A percentile compares a stretch with the other conserved stretches of the same genome.
These are phyloP conservation scores for Hecatera dysodea DNA, from an alignment of 2,888 invertebrate species.

Conservation along the genomic window DNA sequence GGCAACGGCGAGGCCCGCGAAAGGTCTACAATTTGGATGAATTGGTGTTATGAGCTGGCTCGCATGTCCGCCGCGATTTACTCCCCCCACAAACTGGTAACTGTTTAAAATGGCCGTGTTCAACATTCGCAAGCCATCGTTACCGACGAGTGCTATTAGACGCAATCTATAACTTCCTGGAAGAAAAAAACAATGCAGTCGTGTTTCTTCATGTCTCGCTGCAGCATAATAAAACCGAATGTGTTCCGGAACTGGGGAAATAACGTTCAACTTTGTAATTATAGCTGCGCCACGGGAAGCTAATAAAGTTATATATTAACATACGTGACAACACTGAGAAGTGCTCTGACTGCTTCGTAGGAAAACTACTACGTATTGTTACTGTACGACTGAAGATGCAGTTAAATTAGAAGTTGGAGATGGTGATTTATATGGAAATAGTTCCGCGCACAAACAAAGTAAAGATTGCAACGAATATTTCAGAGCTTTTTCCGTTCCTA, in stretches of 20 bases:
- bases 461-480: constrained; percentile 41
- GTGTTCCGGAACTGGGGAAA: constrained; percentile 29
- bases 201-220: constrained; percentile 34
- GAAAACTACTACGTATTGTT: constrained; percentile 1
- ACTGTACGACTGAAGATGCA: background rate
- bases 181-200: constrained; percentile 31
- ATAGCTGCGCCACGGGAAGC: constrained; percentile 15
- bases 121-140: constrained; percentile 64
- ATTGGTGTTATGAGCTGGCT: constrained; percentile 69
- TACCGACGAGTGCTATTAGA: constrained; percentile 58
- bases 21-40: constrained; percentile 69
- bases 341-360: constrained; percentile 2
- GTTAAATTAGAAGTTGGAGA: background rate
- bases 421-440: constrained; percentile 21
- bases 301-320: constrained; percentile 33
- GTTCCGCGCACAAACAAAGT: constrained; percentile 31
- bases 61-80: constrained; percentile 72
- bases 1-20: constrained; percentile 33
- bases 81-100: constrained; percentile 61
- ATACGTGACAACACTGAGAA: constrained; percentile 14
- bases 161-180: constrained; percentile 44
- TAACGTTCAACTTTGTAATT: constrained; percentile 44
- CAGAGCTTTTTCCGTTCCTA: constrained; percentile 27
- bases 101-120: constrained; percentile 75
- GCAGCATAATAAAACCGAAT: constrained; percentile 32